Percentiles rank a stretch among this genome's conserved stretches.
These are phyloP conservation scores for Andricus curvator DNA, from an alignment of 2,888 invertebrate species.

Conservation along the genomic window DNA sequence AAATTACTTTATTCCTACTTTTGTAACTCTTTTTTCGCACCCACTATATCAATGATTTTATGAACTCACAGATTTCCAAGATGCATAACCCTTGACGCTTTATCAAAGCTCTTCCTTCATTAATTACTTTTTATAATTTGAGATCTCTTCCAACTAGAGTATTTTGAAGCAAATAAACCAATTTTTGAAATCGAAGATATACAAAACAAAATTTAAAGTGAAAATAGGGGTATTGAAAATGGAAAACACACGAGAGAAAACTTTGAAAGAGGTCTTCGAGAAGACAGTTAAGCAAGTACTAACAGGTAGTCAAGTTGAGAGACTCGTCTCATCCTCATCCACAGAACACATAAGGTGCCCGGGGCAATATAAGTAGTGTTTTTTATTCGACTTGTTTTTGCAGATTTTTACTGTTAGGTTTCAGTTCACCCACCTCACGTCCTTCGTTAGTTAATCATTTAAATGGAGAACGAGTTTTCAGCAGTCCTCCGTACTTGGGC, in stretches of 20 bases:
- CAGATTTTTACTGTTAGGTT: constrained; percentile 67
- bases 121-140: neutral
- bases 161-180: neutral
- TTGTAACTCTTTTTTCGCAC: neutral
- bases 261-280: constrained; percentile 58
- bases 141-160: neutral
- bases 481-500: constrained; percentile 11
- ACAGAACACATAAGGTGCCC: constrained; percentile 57
- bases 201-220: neutral
- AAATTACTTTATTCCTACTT: too few relatives aligned
- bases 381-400: constrained; percentile 52
- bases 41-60: neutral
- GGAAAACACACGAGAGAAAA: neutral
- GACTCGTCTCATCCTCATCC: constrained; percentile 67
- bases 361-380: constrained; percentile 58
- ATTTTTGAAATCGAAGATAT: neutral
- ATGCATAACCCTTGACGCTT: constrained; percentile 2
- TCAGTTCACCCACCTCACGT: constrained; percentile 45
- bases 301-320: constrained; percentile 63
- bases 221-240: neutral
- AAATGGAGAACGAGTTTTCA: constrained; percentile 35
- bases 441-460: constrained; percentile 44
- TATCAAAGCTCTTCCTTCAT: neutral
- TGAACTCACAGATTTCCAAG: constrained; percentile 24
- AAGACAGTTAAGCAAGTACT: constrained; percentile 68